A percentile compares a stretch with the other conserved stretches of the same genome.
Conservation (phyloP, 2,797 vertebrate genomes). For the Kryptolebias ocellatus region DNA sequence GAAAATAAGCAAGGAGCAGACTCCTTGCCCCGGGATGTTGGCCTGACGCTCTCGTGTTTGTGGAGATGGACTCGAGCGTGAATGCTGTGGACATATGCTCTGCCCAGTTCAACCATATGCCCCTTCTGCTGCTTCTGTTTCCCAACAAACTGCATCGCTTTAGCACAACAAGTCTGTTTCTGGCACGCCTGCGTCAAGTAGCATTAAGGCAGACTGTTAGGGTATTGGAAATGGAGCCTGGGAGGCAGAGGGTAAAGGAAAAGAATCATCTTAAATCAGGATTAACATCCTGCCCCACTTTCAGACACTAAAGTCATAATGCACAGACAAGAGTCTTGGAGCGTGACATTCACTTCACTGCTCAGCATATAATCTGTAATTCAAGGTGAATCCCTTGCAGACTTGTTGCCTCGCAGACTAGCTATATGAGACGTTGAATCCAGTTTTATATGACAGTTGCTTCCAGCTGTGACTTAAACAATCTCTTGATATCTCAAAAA, state of each 20-base stretch:
- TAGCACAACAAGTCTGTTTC: constrained; percentile 61
- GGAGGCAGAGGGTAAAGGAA: constrained; percentile 32
- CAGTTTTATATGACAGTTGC: constrained; percentile 28
- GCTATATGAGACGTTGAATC: constrained; percentile 22
- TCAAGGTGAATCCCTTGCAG: constrained; percentile 29
- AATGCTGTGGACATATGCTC: constrained; percentile 72
- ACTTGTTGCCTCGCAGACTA: constrained; percentile 28
- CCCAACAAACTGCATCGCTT: constrained; percentile 60
- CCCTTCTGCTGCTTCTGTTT: constrained; percentile 63
- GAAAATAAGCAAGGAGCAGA: constrained; percentile 53
- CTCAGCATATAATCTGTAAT: constrained; percentile 18
- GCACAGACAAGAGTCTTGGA: constrained; percentile 1
- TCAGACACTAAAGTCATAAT: constrained; percentile 14
- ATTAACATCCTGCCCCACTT: constrained; percentile 19
- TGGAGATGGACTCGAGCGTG: constrained; percentile 62
- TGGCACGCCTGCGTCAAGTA: constrained; percentile 32
- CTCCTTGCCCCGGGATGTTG: constrained; percentile 69
- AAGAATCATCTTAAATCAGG: constrained; percentile 37
- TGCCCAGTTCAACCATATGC: constrained; percentile 75
- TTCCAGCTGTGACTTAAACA: constrained; percentile 52
- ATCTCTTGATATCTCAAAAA: constrained; percentile 35
- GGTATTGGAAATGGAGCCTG: constrained; percentile 23
- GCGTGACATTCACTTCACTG: constrained; percentile 2
- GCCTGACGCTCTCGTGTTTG: constrained; percentile 64
- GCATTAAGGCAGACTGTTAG: constrained; percentile 41